Evolutionary conservation across 1,140 invertebrate species (phyloP).

Genomic region (Asbolus verrucosus): DNA sequence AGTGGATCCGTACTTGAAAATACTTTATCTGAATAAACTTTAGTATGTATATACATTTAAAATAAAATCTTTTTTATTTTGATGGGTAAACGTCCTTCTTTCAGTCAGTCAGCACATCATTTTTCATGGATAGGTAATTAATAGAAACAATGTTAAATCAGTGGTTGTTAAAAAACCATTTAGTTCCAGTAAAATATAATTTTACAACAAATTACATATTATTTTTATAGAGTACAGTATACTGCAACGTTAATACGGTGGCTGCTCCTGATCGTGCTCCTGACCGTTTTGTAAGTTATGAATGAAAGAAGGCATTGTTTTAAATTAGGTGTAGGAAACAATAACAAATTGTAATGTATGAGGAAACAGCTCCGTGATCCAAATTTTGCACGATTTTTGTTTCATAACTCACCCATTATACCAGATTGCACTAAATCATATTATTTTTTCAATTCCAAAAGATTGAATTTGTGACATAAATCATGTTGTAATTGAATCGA

Average conservation of each 20-base stretch:
- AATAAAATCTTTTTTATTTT: no score
- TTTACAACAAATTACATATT: no score
- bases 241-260: neutral
- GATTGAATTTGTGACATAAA: constrained; percentile 1
- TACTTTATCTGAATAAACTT: no score
- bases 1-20: no score
- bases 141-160: no score
- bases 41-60: no score
- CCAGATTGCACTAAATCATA: constrained; percentile 26
- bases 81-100: no score
- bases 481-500: constrained; percentile 1
- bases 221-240: no score
- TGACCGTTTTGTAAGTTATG: neutral
- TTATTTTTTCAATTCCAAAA: constrained; percentile 11
- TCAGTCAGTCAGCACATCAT: no score
- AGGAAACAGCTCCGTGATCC: constrained; percentile 21
- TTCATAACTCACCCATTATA: constrained; percentile 27
- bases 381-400: constrained; percentile 36
- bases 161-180: no score
- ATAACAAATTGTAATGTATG: constrained; percentile 33
- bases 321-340: constrained; percentile 17
- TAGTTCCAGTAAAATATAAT: no score
- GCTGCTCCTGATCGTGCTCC: neutral
- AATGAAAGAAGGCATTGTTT: constrained; percentile 19
- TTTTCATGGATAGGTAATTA: no score